A percentile compares a stretch with the other conserved stretches of the same genome.
phyloP scores from a whole-genome alignment of 2,797 vertebrate species.

The Clarias laeviceps region DNA sequence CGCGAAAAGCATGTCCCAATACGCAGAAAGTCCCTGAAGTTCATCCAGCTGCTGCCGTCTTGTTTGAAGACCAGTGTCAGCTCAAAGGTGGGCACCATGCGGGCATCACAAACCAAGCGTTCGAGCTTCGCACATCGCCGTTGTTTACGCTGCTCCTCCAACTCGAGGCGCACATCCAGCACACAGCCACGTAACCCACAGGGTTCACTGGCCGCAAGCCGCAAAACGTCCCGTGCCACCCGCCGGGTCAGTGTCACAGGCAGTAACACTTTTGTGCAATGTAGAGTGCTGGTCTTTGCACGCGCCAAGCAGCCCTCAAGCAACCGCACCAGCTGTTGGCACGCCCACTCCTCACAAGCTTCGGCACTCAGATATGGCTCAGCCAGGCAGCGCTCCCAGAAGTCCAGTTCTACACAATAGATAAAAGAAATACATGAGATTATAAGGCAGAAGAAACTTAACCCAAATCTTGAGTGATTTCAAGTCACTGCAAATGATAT shows the following conservation, averaged over 20 bases:
- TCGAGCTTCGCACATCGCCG: constrained; percentile 79
- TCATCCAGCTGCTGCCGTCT: constrained; percentile 81
- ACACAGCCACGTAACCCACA: constrained; percentile 85
- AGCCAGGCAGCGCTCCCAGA: constrained; percentile 80
- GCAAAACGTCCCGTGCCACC: constrained; percentile 80
- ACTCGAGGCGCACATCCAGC: constrained; percentile 81
- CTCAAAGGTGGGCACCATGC: constrained; percentile 87
- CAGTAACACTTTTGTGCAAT: constrained; percentile 84
- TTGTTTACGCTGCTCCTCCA: constrained; percentile 60
- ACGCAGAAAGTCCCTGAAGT: constrained; percentile 82
- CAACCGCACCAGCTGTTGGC: constrained; percentile 79
- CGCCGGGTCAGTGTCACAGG: constrained; percentile 81
- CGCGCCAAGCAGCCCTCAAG: constrained; percentile 83
- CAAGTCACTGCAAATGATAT: neutral
- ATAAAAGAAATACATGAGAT: neutral
- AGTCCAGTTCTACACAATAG: constrained; percentile 76
- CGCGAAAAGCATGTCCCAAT: constrained; percentile 80
- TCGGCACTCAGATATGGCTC: constrained; percentile 75
- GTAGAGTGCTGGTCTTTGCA: constrained; percentile 82
- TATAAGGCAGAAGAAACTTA: neutral
- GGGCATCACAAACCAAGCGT: constrained; percentile 78
- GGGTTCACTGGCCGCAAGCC: constrained; percentile 81
- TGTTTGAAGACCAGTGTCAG: constrained; percentile 88
- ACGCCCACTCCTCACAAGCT: constrained; percentile 76
- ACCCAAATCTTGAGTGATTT: neutral